Base-by-base conservation (phyloP, 2,797 vertebrate species). In the Hippocampus kuda region DNA sequence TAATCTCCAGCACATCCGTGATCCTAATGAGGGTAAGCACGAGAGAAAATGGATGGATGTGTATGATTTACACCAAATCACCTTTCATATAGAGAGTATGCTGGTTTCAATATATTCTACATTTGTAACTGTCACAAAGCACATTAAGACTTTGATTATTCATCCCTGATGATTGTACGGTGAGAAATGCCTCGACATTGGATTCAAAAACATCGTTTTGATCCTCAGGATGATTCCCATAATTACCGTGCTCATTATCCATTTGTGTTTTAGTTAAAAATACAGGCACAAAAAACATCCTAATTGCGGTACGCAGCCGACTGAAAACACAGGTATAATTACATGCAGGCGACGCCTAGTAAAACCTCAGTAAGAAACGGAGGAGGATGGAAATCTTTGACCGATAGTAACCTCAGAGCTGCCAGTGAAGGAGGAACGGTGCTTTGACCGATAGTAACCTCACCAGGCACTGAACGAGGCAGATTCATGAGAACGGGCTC, bases 361-460 rank as follows among this genome's bases (percentile, higher is more conserved):
- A 24, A 9, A 65, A 30, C 16, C 44, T 48, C 63, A 20, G 62
- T n/a, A 24, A 65, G 9, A 30, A 27, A 59, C 56, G 26, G 38
- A n/a, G 24, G 63, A 48, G 63, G 24, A 26, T 24, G 42, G 42
- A 65, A 26, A 26, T 44, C 24, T 59, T 46, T 60, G 54, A 60
- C 67, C 67, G 67, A 68, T 46, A 68, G 67, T 68, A 68, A 48
- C 67, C 54, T 44, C 54, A 20, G 38, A 26, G 48, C 38, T 54
- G 49, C 46, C 20, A 67, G 20, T 38, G 49, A 67, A 81, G 69
- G 79, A 77, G 77, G 76, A 71, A 76, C 70, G 65, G 49, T 22
- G 18, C 20, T 78, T 78, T 89, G 85, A 70, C 86, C 86, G 87
- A 86, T 82, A 87, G 87, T 88, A 87, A 89, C 86, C 87, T 66